Evolutionary conservation across 2,888 invertebrate genomes (phyloP).

Genomic region (Coenonympha arcania): DNA sequence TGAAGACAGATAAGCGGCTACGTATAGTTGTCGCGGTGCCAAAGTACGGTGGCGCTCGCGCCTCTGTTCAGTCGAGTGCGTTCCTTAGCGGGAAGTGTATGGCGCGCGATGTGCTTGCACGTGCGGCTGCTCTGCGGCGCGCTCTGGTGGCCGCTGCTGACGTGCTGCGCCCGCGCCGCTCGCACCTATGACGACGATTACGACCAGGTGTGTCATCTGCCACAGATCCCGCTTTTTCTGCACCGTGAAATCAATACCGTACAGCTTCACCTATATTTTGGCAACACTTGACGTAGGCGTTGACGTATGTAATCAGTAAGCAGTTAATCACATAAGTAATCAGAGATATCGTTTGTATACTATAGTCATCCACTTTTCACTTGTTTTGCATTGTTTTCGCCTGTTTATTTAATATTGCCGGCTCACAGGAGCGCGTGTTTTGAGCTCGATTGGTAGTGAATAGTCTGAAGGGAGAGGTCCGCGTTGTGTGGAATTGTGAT

Average conservation of each 20-base stretch:
- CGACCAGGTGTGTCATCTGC: constrained; percentile 63
- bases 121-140: constrained; percentile 70
- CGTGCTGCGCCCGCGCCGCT: constrained; percentile 61
- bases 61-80: constrained; percentile 69
- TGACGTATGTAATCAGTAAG: constrained; percentile 20
- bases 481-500: constrained; percentile 53
- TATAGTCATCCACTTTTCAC: constrained; percentile 58
- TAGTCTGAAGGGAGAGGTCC: constrained; percentile 40
- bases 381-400: constrained; percentile 56
- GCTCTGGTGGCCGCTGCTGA: constrained; percentile 70
- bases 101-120: constrained; percentile 71
- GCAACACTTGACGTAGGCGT: constrained; percentile 45
- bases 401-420: constrained; percentile 46
- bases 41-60: constrained; percentile 62
- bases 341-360: constrained; percentile 39
- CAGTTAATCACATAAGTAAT: neutral
- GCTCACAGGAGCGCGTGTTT: constrained; percentile 59
- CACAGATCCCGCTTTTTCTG: constrained; percentile 50
- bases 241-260: constrained; percentile 50
- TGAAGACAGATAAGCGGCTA: constrained; percentile 58
- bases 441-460: constrained; percentile 54
- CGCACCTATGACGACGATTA: constrained; percentile 67
- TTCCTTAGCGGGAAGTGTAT: constrained; percentile 70
- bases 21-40: constrained; percentile 66
- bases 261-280: constrained; percentile 58